Evolutionary conservation across 2,797 vertebrate genomes (phyloP).

Genomic region (Poliocrania exsul): DNA sequence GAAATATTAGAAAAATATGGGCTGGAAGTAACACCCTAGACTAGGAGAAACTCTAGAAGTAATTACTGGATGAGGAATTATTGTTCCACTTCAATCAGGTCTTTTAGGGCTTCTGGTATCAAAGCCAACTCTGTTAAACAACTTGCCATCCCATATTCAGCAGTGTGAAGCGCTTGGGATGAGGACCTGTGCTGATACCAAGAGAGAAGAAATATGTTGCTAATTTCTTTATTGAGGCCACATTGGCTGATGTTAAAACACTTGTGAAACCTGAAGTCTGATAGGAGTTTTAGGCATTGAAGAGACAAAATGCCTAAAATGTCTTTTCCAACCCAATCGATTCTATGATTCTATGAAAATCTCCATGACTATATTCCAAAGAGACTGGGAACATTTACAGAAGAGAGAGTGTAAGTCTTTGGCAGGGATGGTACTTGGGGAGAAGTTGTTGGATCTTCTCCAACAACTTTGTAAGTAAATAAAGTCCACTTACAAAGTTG

Average conservation of each 20-base stretch:
- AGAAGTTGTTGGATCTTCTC: neutral
- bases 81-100: neutral
- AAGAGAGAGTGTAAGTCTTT: neutral
- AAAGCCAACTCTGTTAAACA: neutral
- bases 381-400: neutral
- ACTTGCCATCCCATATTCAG: neutral
- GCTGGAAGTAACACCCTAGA: neutral
- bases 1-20: neutral
- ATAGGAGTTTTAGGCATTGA: neutral
- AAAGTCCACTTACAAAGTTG: constrained; percentile 28
- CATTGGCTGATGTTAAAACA: neutral
- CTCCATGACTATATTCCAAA: neutral
- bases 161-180: neutral
- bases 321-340: no score
- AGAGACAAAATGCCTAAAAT: neutral
- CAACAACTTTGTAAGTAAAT: neutral
- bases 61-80: neutral
- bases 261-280: neutral
- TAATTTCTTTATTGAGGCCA: neutral
- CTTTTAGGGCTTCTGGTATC: neutral
- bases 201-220: neutral
- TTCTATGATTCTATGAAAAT: no score
- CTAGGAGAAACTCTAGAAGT: neutral
- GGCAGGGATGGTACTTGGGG: neutral
- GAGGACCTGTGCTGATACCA: neutral